Percentiles rank a stretch among this genome's conserved stretches.
phyloP scores from a whole-genome alignment of 2,797 vertebrate genomes.

The Sebastes melanostomus region DNA sequence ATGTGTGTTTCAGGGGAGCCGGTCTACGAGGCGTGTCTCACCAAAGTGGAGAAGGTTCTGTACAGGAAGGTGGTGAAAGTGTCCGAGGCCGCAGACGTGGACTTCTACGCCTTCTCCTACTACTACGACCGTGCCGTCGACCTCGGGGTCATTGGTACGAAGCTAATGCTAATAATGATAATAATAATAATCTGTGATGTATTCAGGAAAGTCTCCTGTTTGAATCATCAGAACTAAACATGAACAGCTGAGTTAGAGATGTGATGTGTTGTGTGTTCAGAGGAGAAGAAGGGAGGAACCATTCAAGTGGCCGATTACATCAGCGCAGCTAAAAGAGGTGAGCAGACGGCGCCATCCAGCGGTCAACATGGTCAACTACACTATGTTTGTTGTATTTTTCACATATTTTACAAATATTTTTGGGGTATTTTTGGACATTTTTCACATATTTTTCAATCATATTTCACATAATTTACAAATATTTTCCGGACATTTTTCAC shows the following conservation, averaged over 20 bases:
- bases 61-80: slow-evolving; percentile 81
- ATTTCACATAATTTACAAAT: no score
- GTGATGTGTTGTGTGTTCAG: slow-evolving; percentile 63
- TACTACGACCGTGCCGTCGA: slow-evolving; percentile 92
- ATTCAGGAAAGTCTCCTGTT: background rate
- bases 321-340: slow-evolving; percentile 86
- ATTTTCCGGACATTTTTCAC: no score
- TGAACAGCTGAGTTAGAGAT: background rate
- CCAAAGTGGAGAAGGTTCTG: slow-evolving; percentile 87
- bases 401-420: no score
- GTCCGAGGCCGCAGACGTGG: slow-evolving; percentile 79
- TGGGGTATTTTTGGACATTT: no score
- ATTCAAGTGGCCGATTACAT: slow-evolving; percentile 84
- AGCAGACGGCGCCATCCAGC: slow-evolving; percentile 51
- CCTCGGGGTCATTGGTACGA: slow-evolving; percentile 85
- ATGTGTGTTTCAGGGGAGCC: slow-evolving; percentile 70
- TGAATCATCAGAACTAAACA: background rate
- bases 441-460: no score
- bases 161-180: background rate
- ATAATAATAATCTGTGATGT: background rate
- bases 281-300: slow-evolving; percentile 83
- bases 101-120: slow-evolving; percentile 94
- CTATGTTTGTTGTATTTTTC: no score
- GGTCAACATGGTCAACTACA: no score
- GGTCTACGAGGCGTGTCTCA: slow-evolving; percentile 84